Evolutionary conservation across 2,113 vertebrate species (phyloP).

Genomic region (Motacilla tschutschensis): DNA sequence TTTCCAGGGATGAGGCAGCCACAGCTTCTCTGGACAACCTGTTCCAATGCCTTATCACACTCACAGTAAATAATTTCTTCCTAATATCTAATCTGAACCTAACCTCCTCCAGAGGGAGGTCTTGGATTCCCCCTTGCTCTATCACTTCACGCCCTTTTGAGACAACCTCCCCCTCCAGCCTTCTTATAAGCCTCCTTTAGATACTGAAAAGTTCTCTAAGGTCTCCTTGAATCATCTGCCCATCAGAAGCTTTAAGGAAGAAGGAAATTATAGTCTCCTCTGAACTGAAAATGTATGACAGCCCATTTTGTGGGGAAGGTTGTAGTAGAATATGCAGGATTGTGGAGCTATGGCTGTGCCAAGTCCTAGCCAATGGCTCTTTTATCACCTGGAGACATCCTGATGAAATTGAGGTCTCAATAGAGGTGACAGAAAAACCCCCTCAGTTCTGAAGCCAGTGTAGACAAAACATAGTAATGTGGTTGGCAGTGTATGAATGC

Average conservation of each 20-base stretch:
- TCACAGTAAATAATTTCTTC: neutral
- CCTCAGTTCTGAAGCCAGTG: neutral
- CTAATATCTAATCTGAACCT: neutral
- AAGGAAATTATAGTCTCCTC: neutral
- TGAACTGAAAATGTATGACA: neutral
- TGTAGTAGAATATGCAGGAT: neutral
- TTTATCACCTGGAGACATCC: neutral
- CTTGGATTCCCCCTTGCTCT: neutral
- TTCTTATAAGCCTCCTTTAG: neutral
- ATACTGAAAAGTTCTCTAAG: neutral
- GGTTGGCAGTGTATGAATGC: neutral
- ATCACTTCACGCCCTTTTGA: neutral
- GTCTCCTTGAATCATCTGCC: neutral
- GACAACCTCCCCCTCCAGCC: neutral
- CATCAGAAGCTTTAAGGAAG: neutral
- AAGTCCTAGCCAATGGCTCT: neutral
- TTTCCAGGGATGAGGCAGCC: neutral
- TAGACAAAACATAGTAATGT: neutral
- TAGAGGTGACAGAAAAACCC: neutral
- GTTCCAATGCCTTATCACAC: neutral
- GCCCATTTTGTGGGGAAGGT: neutral
- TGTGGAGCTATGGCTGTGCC: neutral
- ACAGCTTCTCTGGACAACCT: neutral
- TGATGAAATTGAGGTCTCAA: neutral
- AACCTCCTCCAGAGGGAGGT: neutral